Base-by-base conservation (phyloP, 1,140 invertebrate species). In the Cyphomyrmex costatus region DNA sequence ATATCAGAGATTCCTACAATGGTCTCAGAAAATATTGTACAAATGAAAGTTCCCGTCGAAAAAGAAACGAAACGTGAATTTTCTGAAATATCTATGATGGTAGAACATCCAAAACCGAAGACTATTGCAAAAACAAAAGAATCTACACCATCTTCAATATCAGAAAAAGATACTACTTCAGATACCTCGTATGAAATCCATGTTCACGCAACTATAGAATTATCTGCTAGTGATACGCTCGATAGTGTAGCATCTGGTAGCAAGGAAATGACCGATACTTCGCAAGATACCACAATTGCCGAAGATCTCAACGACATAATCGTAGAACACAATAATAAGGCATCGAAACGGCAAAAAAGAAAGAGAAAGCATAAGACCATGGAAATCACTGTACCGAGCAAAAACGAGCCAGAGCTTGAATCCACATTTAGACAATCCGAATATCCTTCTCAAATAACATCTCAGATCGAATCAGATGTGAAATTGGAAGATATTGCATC, bases 181-280 rank as follows among this genome's bases (percentile, higher is more conserved):
- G 94, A 94, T 12, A 88, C 90, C 27, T 93, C 92, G 0, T 93
- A 92, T 49, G 94, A 95, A 83, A 94, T 95, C 30, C 93, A 92
- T 42, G 90, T 95, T n/a, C 87, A 92, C 68, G 93, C 95, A 0
- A 95, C 93, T 1, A 91, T 95, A 36, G 93, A 95, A 87, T 30
- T 95, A 42, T 89, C 91, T 0, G 92, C 85, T 36, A 93, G 91
- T 49, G 87, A 90, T 30, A 92, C 92, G 0, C 87, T 92, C 12
- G 92, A 94, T 51, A 91, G 87, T n/a, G 80, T 53, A 51, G 30
- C 58, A 60, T 85, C 68, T 16, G 66, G 36, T 16, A 86, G 84
- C 14, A 88, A 74, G 49, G 77, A 89, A 66, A 90, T 84, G 7
- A 85, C 79, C 0, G 89, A 92, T 27, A 73, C 68, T 10, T 90